Conservation (phyloP, 1,140 invertebrate genomes). For the Oncopeltus fasciatus region DNA sequence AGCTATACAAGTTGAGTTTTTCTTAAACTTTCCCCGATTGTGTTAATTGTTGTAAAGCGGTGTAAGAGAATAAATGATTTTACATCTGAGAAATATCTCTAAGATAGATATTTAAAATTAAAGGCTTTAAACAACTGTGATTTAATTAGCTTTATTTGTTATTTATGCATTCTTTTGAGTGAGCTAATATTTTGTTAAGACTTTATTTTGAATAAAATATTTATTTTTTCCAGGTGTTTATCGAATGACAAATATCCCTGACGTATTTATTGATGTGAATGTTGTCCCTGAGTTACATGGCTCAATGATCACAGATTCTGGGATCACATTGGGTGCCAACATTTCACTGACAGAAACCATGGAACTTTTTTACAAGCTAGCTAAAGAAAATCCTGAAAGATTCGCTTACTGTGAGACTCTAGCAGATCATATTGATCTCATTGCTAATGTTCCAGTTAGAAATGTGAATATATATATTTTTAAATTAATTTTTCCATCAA, state of each 20-base stretch:
- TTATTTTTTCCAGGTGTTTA: slow-evolving; percentile 41
- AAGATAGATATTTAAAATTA: no score
- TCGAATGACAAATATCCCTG: slow-evolving; percentile 32
- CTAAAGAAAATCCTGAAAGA: slow-evolving; percentile 30
- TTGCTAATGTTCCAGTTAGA: slow-evolving; percentile 54
- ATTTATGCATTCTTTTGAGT: no score
- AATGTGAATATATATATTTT: slow-evolving; percentile 40
- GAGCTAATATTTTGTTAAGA: no score
- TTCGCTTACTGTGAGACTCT: slow-evolving; percentile 32
- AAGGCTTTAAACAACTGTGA: no score
- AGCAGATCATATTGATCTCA: slow-evolving; percentile 49
- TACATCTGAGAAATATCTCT: no score
- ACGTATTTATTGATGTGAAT: slow-evolving; percentile 56
- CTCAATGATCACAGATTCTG: slow-evolving; percentile 32
- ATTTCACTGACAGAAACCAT: slow-evolving; percentile 47
- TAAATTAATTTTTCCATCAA: neutral
- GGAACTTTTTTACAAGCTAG: slow-evolving; percentile 39
- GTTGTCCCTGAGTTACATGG: slow-evolving; percentile 45
- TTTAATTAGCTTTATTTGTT: no score
- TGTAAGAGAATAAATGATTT: no score
- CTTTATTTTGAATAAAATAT: no score
- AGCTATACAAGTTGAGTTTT: no score
- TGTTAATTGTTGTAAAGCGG: no score
- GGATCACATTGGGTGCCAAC: slow-evolving; percentile 46
- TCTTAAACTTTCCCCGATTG: no score